Conservation (phyloP, 1,140 invertebrate species). For the Gonioctena quinquepunctata region DNA sequence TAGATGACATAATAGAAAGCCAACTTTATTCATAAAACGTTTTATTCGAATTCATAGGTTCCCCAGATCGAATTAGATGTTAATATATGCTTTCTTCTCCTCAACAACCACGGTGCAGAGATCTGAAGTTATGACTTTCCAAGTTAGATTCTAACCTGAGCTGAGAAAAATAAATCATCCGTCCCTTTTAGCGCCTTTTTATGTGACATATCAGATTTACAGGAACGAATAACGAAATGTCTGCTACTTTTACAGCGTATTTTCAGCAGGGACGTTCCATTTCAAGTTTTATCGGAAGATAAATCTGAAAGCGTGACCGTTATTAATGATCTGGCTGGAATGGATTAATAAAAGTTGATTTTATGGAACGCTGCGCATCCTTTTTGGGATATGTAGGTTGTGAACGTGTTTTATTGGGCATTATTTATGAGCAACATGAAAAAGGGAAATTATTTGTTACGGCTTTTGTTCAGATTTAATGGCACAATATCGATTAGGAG, state of each 20-base stretch:
- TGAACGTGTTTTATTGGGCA: neutral
- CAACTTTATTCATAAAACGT: slow-evolving; percentile 16
- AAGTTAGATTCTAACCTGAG: neutral
- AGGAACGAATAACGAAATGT: neutral
- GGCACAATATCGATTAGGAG: neutral
- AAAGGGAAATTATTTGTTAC: neutral
- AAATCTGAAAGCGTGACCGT: neutral
- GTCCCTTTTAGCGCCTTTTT: slow-evolving; percentile 13
- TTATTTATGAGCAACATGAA: neutral
- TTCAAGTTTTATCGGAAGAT: neutral
- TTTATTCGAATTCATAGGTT: slow-evolving; percentile 19
- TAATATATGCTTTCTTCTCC: slow-evolving; percentile 15
- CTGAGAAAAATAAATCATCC: slow-evolving; percentile 13
- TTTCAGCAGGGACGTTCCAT: neutral
- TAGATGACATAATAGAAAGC: neutral
- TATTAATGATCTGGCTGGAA: neutral
- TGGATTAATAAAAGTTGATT: neutral
- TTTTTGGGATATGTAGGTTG: neutral
- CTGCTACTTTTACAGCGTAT: neutral
- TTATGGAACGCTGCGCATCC: neutral
- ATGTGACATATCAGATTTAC: slow-evolving; percentile 16
- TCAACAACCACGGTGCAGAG: neutral
- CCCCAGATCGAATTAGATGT: slow-evolving; percentile 14
- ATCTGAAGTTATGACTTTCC: slow-evolving; percentile 8
- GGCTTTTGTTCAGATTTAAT: neutral